These are phyloP conservation scores for Drosophila limbata DNA, from an alignment of 2,888 invertebrate species.

Conservation along the genomic window DNA sequence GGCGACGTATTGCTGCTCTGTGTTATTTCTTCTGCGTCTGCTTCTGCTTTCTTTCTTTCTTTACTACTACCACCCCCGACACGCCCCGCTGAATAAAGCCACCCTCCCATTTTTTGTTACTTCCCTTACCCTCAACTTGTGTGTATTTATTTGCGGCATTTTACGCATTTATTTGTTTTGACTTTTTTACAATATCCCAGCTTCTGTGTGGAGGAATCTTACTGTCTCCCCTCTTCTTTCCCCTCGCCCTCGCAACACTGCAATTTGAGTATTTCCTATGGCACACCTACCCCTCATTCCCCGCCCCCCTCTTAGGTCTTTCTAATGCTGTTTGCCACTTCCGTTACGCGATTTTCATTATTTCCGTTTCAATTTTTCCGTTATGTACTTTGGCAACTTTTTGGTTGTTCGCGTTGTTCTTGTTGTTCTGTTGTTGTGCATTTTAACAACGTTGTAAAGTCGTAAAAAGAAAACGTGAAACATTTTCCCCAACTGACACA, in stretches of 20 bases:
- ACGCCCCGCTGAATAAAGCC: conserved; percentile 23
- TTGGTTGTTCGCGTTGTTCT: conserved; percentile 31
- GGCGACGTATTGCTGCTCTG: conserved; percentile 72
- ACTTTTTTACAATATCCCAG: conserved; percentile 63
- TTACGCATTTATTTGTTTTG: conserved; percentile 82
- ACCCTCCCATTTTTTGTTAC: not conserved
- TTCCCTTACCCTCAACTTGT: conserved; percentile 37
- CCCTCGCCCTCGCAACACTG: conserved; percentile 29
- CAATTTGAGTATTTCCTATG: conserved; percentile 66
- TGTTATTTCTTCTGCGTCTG: conserved; percentile 17
- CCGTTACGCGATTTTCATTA: conserved; percentile 82
- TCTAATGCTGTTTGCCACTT: conserved; percentile 79
- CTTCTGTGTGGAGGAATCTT: conserved; percentile 7
- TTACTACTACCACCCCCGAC: conserved; percentile 17
- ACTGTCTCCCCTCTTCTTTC: not conserved
- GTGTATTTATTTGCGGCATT: conserved; percentile 81
- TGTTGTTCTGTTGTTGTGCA: conserved; percentile 44
- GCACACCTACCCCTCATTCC: not conserved
- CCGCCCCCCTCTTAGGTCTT: not conserved
- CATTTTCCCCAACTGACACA: conserved; percentile 20
- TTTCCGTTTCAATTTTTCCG: conserved; percentile 81
- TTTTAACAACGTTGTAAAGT: conserved; percentile 80
- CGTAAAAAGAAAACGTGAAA: conserved; percentile 67
- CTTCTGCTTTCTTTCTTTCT: conserved; percentile 1
- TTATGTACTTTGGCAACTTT: conserved; percentile 72